Conservation (phyloP, 2,888 invertebrate species). For the Plagodis dolabraria region DNA sequence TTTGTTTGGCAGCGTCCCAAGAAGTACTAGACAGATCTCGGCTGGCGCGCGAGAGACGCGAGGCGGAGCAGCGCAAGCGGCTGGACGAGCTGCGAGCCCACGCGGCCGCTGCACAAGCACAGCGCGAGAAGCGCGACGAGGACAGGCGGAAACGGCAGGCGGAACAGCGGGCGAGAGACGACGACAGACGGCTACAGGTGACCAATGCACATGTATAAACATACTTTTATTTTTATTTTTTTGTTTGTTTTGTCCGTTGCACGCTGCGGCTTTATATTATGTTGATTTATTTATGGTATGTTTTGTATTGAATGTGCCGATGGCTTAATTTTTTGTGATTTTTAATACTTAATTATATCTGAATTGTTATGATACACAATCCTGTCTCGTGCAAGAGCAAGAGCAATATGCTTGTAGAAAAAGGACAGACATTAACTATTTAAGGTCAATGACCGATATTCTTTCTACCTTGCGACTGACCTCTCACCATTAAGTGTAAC, state of each 20-base stretch:
- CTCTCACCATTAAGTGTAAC: too few relatives aligned
- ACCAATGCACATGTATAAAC: conserved; percentile 30
- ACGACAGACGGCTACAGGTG: conserved; percentile 84
- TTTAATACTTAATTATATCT: too few relatives aligned
- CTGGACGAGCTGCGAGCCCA: conserved; percentile 95
- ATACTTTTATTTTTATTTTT: conserved; percentile 6
- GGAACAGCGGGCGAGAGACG: conserved; percentile 91
- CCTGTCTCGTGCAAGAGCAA: too few relatives aligned
- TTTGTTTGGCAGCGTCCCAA: conserved; percentile 55
- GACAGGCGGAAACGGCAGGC: conserved; percentile 93
- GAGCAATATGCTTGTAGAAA: too few relatives aligned
- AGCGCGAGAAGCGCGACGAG: conserved; percentile 94
- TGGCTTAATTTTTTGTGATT: neutral
- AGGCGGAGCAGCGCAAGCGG: conserved; percentile 94
- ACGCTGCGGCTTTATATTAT: neutral
- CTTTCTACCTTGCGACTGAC: too few relatives aligned
- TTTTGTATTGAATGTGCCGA: neutral
- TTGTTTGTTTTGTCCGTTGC: conserved; percentile 4
- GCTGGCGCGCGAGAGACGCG: conserved; percentile 93
- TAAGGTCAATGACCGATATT: too few relatives aligned
- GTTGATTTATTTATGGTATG: neutral
- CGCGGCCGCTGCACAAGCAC: conserved; percentile 94
- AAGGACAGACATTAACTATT: too few relatives aligned
- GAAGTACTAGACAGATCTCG: conserved; percentile 87
- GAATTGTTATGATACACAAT: too few relatives aligned